A percentile compares a stretch with the other conserved stretches of the same genome.
These are phyloP conservation scores for Lasioglossum malachurum DNA, from an alignment of 2,888 invertebrate genomes.

Conservation along the genomic window DNA sequence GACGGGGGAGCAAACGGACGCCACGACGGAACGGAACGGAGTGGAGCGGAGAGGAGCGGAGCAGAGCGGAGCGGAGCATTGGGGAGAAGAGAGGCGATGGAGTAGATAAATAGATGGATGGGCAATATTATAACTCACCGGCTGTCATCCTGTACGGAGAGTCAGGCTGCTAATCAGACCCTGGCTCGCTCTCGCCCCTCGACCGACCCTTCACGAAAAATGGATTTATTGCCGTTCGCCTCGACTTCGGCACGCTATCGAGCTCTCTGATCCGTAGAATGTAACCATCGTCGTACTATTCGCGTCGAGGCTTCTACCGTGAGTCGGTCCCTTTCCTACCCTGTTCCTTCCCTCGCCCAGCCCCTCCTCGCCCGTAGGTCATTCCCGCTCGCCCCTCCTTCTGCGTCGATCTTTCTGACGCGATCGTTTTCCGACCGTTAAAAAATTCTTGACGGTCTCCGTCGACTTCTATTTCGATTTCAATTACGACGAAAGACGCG, in stretches of 20 bases:
- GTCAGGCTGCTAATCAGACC: conserved; percentile 85
- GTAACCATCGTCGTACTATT: conserved; percentile 80
- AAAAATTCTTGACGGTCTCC: not conserved
- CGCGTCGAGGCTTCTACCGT: conserved; percentile 72
- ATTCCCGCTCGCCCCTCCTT: not conserved
- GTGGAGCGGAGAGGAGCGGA: conserved; percentile 43
- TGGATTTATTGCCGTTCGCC: conserved; percentile 85
- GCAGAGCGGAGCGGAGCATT: conserved; percentile 50
- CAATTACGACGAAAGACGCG: not conserved
- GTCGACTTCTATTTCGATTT: not conserved
- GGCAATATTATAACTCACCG: conserved; percentile 85
- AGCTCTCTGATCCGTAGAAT: conserved; percentile 85
- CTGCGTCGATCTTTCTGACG: not conserved
- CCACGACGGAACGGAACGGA: conserved; percentile 56
- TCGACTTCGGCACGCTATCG: conserved; percentile 85
- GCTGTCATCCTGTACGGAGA: conserved; percentile 85
- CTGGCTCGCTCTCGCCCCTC: conserved; percentile 80
- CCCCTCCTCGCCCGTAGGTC: conserved; percentile 19
- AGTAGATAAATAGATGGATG: conserved; percentile 85
- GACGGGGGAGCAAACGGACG: conserved; percentile 51
- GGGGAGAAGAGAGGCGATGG: conserved; percentile 78
- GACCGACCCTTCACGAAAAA: conserved; percentile 85
- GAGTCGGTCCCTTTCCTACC: conserved; percentile 44
- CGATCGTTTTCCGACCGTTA: not conserved
- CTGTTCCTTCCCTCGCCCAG: conserved; percentile 23